phyloP scores from a whole-genome alignment of 2,888 invertebrate genomes.

The Panopea generosa region DNA sequence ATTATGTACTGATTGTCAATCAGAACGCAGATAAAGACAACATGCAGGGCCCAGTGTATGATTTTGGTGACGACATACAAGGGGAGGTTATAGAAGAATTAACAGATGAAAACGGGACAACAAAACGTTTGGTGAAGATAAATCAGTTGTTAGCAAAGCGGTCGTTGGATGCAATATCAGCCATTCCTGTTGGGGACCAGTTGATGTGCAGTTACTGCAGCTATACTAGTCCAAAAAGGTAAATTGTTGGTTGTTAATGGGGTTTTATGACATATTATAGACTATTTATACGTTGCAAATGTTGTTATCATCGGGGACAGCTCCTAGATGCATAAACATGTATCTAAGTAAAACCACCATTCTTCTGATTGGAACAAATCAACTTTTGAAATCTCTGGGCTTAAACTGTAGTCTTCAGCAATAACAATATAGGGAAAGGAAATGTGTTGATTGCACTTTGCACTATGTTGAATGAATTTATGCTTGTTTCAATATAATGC shows the following conservation, averaged over 20 bases:
- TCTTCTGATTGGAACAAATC: too few relatives aligned
- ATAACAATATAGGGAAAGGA: too few relatives aligned
- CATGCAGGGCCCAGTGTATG: conserved; percentile 26
- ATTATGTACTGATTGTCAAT: conserved; percentile 91
- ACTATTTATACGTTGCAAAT: too few relatives aligned
- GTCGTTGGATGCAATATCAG: conserved; percentile 26
- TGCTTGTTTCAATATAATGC: too few relatives aligned
- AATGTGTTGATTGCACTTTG: too few relatives aligned
- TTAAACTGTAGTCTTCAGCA: too few relatives aligned
- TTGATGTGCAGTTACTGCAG: conserved; percentile 95
- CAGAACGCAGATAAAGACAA: conserved; percentile 37
- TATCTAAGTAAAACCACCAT: too few relatives aligned
- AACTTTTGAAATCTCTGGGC: too few relatives aligned
- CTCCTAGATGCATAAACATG: too few relatives aligned
- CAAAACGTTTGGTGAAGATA: conserved; percentile 89
- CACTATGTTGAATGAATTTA: too few relatives aligned
- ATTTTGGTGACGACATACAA: conserved; percentile 42
- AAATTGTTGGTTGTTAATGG: conserved; percentile 7
- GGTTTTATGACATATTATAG: too few relatives aligned
- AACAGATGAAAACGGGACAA: conserved; percentile 88
- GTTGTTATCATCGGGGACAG: too few relatives aligned
- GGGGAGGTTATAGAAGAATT: conserved; percentile 78
- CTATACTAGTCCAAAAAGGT: conserved; percentile 94
- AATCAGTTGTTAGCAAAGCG: conserved; percentile 54
- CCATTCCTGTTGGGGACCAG: conserved; percentile 59